Percentiles rank a stretch among this genome's conserved stretches.
Evolutionary conservation across 2,113 vertebrate species (phyloP).

Genomic region (Amphilophus citrinellus): DNA sequence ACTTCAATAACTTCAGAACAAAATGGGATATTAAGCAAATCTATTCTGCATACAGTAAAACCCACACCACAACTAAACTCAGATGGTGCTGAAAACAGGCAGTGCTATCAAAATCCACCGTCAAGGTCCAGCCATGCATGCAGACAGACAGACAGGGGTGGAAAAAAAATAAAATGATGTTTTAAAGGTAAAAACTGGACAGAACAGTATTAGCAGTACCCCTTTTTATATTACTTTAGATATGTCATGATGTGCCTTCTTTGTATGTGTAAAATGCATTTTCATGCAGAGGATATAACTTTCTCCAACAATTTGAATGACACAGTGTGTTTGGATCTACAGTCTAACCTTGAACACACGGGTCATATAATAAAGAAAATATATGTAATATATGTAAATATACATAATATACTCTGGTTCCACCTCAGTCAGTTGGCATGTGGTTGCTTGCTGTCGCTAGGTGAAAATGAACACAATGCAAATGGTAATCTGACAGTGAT

Average conservation of each 20-base stretch:
- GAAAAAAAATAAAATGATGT: neutral
- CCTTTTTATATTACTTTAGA: neutral
- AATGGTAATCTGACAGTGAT: too few relatives aligned
- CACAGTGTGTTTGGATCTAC: neutral
- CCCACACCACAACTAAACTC: neutral
- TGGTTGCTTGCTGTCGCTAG: too few relatives aligned
- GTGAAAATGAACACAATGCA: too few relatives aligned
- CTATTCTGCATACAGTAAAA: neutral
- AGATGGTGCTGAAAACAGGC: neutral
- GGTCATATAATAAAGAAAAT: neutral
- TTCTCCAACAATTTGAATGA: neutral
- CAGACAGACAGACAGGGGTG: neutral
- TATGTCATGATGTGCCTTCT: neutral
- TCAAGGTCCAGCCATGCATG: neutral
- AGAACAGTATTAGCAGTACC: neutral
- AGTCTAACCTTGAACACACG: neutral
- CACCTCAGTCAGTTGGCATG: too few relatives aligned
- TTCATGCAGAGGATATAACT: neutral
- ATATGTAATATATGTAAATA: too few relatives aligned
- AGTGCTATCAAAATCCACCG: neutral
- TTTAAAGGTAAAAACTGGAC: neutral
- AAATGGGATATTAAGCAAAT: constrained; percentile 1
- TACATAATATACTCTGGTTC: too few relatives aligned
- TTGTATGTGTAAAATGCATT: neutral
- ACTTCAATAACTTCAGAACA: constrained; percentile 7